Conservation (phyloP, 2,797 vertebrate genomes). For the Micropoecilia bifurca region DNA sequence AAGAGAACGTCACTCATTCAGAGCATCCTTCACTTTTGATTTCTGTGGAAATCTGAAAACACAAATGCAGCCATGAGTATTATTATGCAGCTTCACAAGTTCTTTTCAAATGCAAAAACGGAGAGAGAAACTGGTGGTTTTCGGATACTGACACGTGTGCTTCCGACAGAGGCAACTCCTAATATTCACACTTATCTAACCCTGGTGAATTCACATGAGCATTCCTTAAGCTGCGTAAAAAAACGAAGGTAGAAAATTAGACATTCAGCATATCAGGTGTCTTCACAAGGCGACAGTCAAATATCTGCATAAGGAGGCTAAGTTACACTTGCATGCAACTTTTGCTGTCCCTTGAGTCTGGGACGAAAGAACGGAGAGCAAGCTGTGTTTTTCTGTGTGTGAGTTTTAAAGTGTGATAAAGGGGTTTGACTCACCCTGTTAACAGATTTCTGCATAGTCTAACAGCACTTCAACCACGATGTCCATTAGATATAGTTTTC, state of each 20-base stretch:
- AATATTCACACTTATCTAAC: constrained; percentile 40
- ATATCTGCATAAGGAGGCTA: constrained; percentile 50
- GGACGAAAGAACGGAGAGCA: constrained; percentile 39
- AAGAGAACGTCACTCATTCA: constrained; percentile 20
- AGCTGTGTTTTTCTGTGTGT: constrained; percentile 30
- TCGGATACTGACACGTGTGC: constrained; percentile 15
- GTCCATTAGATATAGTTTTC: constrained; percentile 29
- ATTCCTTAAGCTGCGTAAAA: constrained; percentile 44
- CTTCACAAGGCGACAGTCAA: constrained; percentile 41
- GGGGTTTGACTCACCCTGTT: constrained; percentile 20
- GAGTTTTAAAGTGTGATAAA: constrained; percentile 17
- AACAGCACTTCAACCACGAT: constrained; percentile 49
- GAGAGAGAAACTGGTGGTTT: neutral
- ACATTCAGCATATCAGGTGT: constrained; percentile 59
- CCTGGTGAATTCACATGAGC: constrained; percentile 38
- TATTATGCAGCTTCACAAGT: constrained; percentile 30
- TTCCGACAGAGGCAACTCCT: constrained; percentile 20
- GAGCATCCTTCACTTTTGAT: constrained; percentile 30
- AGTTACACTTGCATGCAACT: constrained; percentile 60
- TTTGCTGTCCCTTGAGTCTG: constrained; percentile 28
- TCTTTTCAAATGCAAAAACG: constrained; percentile 45
- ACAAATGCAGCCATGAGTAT: constrained; percentile 39
- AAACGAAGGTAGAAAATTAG: constrained; percentile 54
- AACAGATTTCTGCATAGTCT: constrained; percentile 70
- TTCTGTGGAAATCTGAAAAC: constrained; percentile 34